phyloP scores from a whole-genome alignment of 2,113 vertebrate genomes.

The Heterotis niloticus region DNA sequence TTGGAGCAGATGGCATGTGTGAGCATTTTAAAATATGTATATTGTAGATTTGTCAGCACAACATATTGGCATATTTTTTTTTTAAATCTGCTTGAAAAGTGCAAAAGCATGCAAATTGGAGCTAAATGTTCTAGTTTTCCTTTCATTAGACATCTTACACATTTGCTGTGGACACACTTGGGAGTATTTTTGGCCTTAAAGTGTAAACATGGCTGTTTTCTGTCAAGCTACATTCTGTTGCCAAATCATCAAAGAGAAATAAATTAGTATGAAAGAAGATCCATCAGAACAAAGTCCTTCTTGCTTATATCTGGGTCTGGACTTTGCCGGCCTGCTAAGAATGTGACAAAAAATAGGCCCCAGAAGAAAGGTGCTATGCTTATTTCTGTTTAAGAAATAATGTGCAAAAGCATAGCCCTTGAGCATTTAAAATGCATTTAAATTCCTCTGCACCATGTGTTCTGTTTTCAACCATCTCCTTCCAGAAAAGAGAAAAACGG shows the following conservation, averaged over 20 bases:
- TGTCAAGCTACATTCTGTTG: conserved; percentile 20
- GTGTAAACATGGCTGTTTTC: conserved; percentile 34
- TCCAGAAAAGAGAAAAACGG: too few relatives aligned
- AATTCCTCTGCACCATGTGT: not conserved
- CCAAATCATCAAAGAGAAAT: conserved; percentile 28
- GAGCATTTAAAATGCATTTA: not conserved
- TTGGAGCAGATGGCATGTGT: too few relatives aligned
- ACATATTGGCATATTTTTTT: too few relatives aligned
- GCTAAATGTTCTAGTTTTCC: too few relatives aligned
- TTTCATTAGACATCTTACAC: too few relatives aligned
- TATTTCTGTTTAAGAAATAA: conserved; percentile 4
- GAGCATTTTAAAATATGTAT: too few relatives aligned
- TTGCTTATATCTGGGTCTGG: conserved; percentile 12
- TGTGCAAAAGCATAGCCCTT: not conserved
- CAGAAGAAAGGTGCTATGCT: conserved; percentile 1
- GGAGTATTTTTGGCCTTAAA: conserved; percentile 3
- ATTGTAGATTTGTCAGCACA: too few relatives aligned
- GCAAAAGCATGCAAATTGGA: too few relatives aligned
- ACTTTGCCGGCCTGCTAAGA: not conserved
- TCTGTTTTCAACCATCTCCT: not conserved
- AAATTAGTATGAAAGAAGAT: conserved; percentile 17
- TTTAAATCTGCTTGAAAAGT: too few relatives aligned
- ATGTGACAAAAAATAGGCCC: not conserved
- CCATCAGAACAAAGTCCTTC: conserved; percentile 15
- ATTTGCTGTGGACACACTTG: not conserved